Percentiles rank a stretch among this genome's conserved stretches.
These are phyloP conservation scores for Takifugu rubripes DNA, from an alignment of 2,797 vertebrate species.

Conservation along the genomic window DNA sequence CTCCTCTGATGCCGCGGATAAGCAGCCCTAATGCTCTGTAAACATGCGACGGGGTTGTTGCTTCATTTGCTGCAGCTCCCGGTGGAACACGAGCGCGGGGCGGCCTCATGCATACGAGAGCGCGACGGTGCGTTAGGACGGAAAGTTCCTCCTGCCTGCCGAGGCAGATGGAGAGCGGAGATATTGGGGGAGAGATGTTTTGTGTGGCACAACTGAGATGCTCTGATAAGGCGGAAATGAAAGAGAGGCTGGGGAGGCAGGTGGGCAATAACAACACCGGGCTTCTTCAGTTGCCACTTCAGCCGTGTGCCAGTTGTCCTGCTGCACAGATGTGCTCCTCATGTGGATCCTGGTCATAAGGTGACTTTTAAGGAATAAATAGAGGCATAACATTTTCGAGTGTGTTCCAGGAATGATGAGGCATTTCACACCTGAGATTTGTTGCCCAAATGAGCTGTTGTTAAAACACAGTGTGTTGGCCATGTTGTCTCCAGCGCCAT, in stretches of 20 bases:
- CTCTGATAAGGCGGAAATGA: background rate
- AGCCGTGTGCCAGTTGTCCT: background rate
- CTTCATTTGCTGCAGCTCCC: conserved; percentile 7
- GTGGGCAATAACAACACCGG: background rate
- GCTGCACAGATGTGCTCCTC: background rate
- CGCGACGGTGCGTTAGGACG: conserved; percentile 3
- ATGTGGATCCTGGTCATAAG: background rate
- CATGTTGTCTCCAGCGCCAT: background rate
- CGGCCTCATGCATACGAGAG: background rate
- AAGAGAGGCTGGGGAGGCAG: conserved; percentile 6
- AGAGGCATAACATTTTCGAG: conserved; percentile 24
- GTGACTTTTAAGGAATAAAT: conserved; percentile 16
- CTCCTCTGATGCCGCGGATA: background rate
- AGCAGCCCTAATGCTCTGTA: conserved; percentile 3
- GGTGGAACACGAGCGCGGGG: conserved; percentile 1
- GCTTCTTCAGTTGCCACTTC: conserved; percentile 1
- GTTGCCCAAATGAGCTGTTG: conserved; percentile 47
- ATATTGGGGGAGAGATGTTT: conserved; percentile 14
- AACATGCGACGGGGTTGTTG: conserved; percentile 12
- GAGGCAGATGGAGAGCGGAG: conserved; percentile 4
- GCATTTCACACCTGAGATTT: conserved; percentile 48
- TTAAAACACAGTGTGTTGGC: conserved; percentile 35
- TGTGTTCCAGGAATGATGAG: conserved; percentile 19
- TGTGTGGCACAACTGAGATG: background rate
- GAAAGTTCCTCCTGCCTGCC: background rate